Evolutionary conservation across 2,113 vertebrate species (phyloP).

Genomic region (Oncorhynchus nerka): DNA sequence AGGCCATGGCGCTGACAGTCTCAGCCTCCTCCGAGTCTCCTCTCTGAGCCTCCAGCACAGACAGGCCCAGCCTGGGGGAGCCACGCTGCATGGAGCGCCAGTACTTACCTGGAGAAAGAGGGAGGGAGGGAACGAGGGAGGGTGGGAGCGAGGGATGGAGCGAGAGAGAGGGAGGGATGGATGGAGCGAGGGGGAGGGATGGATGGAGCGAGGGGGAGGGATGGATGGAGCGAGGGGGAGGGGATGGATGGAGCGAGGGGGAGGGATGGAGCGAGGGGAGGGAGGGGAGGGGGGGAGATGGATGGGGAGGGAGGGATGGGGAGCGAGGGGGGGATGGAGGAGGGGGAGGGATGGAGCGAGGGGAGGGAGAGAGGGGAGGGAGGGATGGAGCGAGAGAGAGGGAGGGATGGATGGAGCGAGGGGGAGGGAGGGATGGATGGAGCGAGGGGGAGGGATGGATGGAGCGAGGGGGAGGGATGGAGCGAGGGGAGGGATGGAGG

Average conservation of each 20-base stretch:
- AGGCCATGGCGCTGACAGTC: slow-evolving; percentile 90
- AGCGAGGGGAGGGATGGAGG: too few species aligned
- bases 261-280: fast-evolving
- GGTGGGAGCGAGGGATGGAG: too few species aligned
- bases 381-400: too few species aligned
- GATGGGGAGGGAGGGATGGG: too few species aligned
- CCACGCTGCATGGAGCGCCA: slow-evolving; percentile 82
- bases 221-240: too few species aligned
- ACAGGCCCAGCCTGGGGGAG: slow-evolving; percentile 69
- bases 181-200: too few species aligned
- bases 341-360: too few species aligned
- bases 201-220: background rate
- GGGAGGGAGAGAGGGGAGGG: fast-evolving
- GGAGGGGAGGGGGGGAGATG: background rate
- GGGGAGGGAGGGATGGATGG: fast-evolving
- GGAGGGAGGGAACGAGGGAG: background rate
- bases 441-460: fast-evolving
- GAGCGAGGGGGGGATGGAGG: too few species aligned
- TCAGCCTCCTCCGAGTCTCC: slow-evolving; percentile 86
- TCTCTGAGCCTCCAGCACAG: slow-evolving; percentile 83
- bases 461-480: too few species aligned
- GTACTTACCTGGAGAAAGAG: slow-evolving; percentile 77
- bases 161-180: too few species aligned
- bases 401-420: too few species aligned
- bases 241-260: background rate